These are phyloP conservation scores for Elephas maximus DNA, from an alignment of 2,113 vertebrate species.

Conservation along the genomic window DNA sequence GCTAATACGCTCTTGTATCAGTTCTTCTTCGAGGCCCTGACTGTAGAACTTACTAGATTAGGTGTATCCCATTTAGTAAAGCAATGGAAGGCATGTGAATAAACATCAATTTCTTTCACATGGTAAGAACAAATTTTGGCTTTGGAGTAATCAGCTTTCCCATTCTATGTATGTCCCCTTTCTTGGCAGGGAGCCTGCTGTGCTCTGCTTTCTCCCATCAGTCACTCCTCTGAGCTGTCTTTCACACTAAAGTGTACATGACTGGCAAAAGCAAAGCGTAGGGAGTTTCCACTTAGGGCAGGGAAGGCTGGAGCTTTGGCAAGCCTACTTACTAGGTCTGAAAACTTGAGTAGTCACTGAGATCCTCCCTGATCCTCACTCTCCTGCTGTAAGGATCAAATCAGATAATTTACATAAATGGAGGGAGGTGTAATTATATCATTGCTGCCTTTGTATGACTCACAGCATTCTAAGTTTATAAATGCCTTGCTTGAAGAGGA, in stretches of 20 bases:
- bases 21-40: background rate
- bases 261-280: background rate
- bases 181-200: background rate
- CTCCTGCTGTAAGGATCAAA: conserved; percentile 49
- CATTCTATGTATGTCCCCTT: background rate
- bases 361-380: conserved; percentile 7
- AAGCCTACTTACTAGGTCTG: background rate
- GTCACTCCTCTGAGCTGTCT: background rate
- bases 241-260: background rate
- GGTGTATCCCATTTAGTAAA: background rate
- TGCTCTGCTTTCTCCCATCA: background rate
- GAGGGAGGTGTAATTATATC: conserved; percentile 63
- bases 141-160: background rate
- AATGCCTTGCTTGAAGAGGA: background rate
- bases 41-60: background rate
- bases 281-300: conserved; percentile 46
- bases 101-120: background rate
- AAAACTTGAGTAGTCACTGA: conserved; percentile 24
- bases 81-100: background rate
- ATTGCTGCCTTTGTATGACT: conserved; percentile 44
- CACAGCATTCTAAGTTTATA: conserved; percentile 53
- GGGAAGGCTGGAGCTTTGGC: conserved; percentile 47
- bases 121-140: background rate
- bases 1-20: rapidly evolving
- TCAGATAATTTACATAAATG: conserved; percentile 59